Base-by-base conservation (phyloP, 2,888 invertebrate species). In the Erynnis tages region DNA sequence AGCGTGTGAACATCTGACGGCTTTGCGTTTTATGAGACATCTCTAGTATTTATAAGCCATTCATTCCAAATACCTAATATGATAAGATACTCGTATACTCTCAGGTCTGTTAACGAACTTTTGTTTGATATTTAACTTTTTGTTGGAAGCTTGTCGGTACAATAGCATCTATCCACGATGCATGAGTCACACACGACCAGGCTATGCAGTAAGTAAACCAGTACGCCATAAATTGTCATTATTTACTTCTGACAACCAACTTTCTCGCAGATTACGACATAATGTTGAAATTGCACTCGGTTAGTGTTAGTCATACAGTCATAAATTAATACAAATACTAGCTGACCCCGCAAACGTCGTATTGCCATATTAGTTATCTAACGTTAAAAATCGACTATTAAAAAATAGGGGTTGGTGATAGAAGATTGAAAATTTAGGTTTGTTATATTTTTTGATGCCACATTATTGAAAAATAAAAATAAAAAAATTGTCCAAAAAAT, bases 101-200 rank as follows among this genome's bases (percentile, higher is more conserved):
- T 34, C 10, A 34, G 16, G 10, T 34, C 34, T 17, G 21, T 34
- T 35, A 25, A 23, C 16, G 23, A 23, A 30, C 27, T 17, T 27
- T 47, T 37, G 27, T 37, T 37, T 47, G 13, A 45, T 23, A 32
- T 13, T 25, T 17, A 13, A 19, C 43, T 52, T 38, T 32, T 44
- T 52, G 37, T 14, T 37, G 30, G 2, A 52, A 23, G n/a, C 25
- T 38, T 29, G 38, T 52, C 44, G 16, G 30, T 32, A 25, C 16
- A 37, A 14, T 30, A 29, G 27, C 11, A 14, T 43, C 43, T 43
- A 52, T 44, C 52, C 52, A 52, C 52, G 52, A 23, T 37, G 54
- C 63, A 61, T 78, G 74, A 76, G 63, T 79, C 78, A 77, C 67
- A 66, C 63, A 23, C 35, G 37, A 5, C 30, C 34, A 11, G 2